Evolutionary conservation across 2,888 invertebrate genomes (phyloP), one percentile per base, ranked within the genome.

Genomic region (Tipula lateralis): DNA sequence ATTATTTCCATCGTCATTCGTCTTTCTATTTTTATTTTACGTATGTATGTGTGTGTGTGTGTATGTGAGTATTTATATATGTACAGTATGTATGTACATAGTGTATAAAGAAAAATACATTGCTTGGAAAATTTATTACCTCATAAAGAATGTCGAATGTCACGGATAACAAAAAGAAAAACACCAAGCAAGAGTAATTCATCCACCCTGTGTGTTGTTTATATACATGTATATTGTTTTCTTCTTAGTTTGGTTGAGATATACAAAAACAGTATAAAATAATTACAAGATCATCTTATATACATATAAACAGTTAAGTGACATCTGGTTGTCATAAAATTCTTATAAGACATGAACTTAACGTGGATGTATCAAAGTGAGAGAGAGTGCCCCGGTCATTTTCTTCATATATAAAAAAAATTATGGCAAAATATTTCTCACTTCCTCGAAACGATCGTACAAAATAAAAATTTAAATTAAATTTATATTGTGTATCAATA

Each of bases 111-210:
- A 83, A 83, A 83, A 83, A 36, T 83, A 36, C 34, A 83, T 83
- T 83, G 83, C 83, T 83, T 83, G 83, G 83, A 83, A 83, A 83
- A 83, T 83, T 83, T 83, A 83, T 83, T 34, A 34, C 83, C 83
- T 83, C 83, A 83, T 83, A 83, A 83, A 83, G 82, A 82, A 82
- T 82, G 82, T 82, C 82, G 82, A 82, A 82, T 82, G 82, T 82
- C 82, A 82, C 32, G 82, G 82, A 82, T 82, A 82, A 32, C 82
- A 82, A 82, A 30, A 82, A 82, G 32, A 82, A 30, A 82, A 82
- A 82, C 66, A 66, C 66, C 24, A 66, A 66, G 66, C 24, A 66
- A 66, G 24, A 66, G 24, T 66, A 66, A 66, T 66, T 66, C 24
- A 24, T 66, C 24, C 24, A 66, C 66, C 24, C 66, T 66, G 24